Evolutionary conservation across 2,113 vertebrate species (phyloP).

Genomic region (Grallaria varia): DNA sequence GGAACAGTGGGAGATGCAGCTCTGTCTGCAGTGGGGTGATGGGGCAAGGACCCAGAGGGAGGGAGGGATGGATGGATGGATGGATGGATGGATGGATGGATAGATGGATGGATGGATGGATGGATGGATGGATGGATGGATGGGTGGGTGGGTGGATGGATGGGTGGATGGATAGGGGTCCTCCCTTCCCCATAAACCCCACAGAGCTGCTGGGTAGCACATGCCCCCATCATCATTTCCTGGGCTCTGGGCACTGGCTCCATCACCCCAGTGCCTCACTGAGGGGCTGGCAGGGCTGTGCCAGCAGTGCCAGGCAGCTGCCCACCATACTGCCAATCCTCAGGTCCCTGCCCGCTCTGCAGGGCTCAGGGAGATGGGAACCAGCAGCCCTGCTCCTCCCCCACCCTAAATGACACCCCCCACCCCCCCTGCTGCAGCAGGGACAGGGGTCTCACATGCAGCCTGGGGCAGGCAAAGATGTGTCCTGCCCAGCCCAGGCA

Average conservation of each 20-base stretch:
- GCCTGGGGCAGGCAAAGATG: neutral
- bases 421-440: neutral
- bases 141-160: too few relatives aligned
- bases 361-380: neutral
- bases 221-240: neutral
- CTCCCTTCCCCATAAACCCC: neutral
- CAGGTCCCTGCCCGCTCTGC: neutral
- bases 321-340: neutral
- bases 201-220: neutral
- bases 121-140: neutral
- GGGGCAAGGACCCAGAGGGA: neutral
- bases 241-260: neutral
- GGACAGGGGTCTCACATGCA: neutral
- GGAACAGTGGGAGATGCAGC: neutral
- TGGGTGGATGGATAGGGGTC: neutral
- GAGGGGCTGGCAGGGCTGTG: accelerated
- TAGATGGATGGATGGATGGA: neutral
- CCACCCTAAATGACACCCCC: neutral
- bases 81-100: too few relatives aligned
- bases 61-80: neutral
- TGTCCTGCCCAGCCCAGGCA: neutral
- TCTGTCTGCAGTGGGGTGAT: neutral
- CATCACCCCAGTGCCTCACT: neutral
- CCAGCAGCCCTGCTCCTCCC: neutral
- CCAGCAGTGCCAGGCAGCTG: neutral